Conservation (phyloP, 2,113 vertebrate species). For the Anarhynchus alexandrinus region DNA sequence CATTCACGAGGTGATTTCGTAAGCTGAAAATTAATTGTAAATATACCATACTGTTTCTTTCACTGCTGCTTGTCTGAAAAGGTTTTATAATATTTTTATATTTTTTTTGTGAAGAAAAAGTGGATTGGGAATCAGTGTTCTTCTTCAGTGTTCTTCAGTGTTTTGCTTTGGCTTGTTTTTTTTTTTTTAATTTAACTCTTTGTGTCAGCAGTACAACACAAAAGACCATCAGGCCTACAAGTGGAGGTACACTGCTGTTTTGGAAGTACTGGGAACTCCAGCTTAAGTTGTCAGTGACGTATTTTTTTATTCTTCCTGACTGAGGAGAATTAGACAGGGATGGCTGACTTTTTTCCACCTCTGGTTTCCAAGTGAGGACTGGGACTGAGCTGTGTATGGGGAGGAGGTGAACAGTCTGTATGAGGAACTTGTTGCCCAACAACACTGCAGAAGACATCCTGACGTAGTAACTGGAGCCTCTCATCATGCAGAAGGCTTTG, state of each 20-base stretch:
- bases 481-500: neutral
- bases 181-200: neutral
- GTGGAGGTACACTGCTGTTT: neutral
- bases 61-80: neutral
- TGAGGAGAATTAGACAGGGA: neutral
- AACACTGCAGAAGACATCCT: neutral
- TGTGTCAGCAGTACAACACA: neutral
- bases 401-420: neutral
- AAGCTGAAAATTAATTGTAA: neutral
- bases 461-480: rapidly evolving
- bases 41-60: neutral
- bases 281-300: neutral
- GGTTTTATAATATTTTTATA: neutral
- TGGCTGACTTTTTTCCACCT: neutral
- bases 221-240: neutral
- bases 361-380: neutral
- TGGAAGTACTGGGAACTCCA: neutral
- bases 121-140: neutral
- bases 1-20: neutral
- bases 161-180: neutral
- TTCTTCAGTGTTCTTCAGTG: neutral
- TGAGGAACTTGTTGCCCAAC: neutral
- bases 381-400: neutral
- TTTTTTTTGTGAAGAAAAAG: neutral
- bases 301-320: neutral